Percentiles rank a stretch among this genome's conserved stretches.
Evolutionary conservation across 2,113 vertebrate species (phyloP).

Genomic region (Hymenochirus boettgeri): DNA sequence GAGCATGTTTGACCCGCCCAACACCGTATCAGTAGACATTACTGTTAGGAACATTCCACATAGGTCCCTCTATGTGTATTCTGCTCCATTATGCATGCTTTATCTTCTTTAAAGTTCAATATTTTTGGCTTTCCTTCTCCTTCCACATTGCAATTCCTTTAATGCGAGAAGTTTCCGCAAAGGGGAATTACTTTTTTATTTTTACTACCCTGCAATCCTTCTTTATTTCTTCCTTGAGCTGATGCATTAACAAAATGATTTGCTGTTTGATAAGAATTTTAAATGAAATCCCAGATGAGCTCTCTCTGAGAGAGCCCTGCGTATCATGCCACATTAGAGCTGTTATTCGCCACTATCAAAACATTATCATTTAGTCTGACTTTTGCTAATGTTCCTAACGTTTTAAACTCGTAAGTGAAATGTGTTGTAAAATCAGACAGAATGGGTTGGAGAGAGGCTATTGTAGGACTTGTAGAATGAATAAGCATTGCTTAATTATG

Average conservation of each 20-base stretch:
- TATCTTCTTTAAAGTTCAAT: too few relatives aligned
- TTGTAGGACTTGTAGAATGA: slow-evolving; percentile 83
- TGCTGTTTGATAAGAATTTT: slow-evolving; percentile 21
- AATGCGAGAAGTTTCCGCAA: neutral
- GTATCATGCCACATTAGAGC: slow-evolving; percentile 58
- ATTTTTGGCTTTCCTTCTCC: too few relatives aligned
- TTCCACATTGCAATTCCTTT: too few relatives aligned
- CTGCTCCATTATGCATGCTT: too few relatives aligned
- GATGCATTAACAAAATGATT: slow-evolving; percentile 17
- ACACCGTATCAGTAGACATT: too few relatives aligned
- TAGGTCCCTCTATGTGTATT: too few relatives aligned
- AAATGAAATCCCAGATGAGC: slow-evolving; percentile 10
- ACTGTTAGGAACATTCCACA: too few relatives aligned
- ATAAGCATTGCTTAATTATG: slow-evolving; percentile 98
- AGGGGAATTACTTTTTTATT: neutral
- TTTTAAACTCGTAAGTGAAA: slow-evolving; percentile 78
- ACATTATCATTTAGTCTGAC: slow-evolving; percentile 67
- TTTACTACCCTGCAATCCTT: neutral
- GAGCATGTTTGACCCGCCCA: too few relatives aligned
- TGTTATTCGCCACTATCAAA: slow-evolving; percentile 63
- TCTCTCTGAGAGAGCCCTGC: slow-evolving; percentile 16
- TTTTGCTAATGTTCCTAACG: slow-evolving; percentile 56
- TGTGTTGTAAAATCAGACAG: slow-evolving; percentile 82
- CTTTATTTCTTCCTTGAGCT: neutral
- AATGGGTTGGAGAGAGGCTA: slow-evolving; percentile 74